phyloP scores from a whole-genome alignment of 2,113 vertebrate genomes.

The Ochotona curzoniae region DNA sequence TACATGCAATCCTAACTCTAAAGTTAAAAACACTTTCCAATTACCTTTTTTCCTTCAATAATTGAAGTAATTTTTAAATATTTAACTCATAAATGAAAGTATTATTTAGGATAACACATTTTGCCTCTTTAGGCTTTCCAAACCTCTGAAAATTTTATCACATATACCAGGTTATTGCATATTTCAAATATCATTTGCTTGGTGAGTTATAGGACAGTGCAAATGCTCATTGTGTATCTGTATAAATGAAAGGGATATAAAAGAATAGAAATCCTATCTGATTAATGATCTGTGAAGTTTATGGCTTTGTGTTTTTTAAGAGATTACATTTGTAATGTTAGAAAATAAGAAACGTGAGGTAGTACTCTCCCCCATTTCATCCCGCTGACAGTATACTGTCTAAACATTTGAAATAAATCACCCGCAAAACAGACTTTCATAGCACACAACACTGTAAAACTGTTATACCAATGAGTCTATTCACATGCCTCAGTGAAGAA shows the following conservation, averaged over 20 bases:
- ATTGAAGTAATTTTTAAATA: conserved; percentile 18
- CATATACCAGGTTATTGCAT: background rate
- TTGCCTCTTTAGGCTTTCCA: background rate
- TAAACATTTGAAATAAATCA: background rate
- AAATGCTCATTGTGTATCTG: background rate
- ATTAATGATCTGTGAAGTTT: background rate
- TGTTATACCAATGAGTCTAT: background rate
- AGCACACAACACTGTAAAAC: background rate
- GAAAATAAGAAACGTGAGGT: background rate
- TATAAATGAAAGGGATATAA: conserved; percentile 4
- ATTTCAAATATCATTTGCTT: background rate
- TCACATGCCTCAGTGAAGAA: background rate
- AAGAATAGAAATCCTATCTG: background rate
- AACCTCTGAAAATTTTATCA: background rate
- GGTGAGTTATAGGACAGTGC: background rate
- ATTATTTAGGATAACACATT: conserved; percentile 4
- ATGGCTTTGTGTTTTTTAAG: background rate
- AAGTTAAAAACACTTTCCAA: background rate
- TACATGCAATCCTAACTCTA: background rate
- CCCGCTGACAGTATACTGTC: background rate
- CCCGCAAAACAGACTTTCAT: background rate
- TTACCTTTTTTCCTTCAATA: conserved; percentile 17
- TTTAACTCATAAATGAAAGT: conserved; percentile 16
- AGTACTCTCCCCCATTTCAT: background rate
- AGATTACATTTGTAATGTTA: background rate